Percentiles rank a stretch among this genome's conserved stretches.
phyloP scores from a whole-genome alignment of 1,140 invertebrate genomes.

The Oncopeltus fasciatus region DNA sequence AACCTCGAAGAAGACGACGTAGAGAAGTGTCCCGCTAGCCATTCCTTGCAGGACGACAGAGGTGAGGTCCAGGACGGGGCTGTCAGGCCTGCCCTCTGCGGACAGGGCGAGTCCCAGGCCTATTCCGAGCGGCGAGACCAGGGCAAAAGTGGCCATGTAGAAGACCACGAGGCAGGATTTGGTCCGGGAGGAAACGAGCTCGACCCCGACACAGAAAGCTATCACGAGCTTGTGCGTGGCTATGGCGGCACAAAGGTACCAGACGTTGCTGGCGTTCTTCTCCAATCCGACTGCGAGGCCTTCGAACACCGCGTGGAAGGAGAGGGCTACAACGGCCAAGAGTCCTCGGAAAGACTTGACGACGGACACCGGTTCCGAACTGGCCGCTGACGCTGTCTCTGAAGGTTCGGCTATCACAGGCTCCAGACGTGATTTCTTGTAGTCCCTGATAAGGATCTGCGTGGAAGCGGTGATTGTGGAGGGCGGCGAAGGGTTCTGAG shows the following conservation, averaged over 20 bases:
- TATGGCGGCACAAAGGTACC: slow-evolving; percentile 53
- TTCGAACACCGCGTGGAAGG: slow-evolving; percentile 69
- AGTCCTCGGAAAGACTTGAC: slow-evolving; percentile 41
- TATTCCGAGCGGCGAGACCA: slow-evolving; percentile 56
- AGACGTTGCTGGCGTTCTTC: slow-evolving; percentile 41
- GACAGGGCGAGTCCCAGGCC: slow-evolving; percentile 40
- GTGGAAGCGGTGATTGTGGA: slow-evolving; percentile 24
- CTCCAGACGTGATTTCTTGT: slow-evolving; percentile 18
- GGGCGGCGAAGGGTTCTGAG: slow-evolving; percentile 7
- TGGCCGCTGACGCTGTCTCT: slow-evolving; percentile 11
- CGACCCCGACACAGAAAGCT: slow-evolving; percentile 50
- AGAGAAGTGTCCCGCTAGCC: slow-evolving; percentile 72
- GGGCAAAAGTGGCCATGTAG: slow-evolving; percentile 42
- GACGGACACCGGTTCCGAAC: slow-evolving; percentile 12
- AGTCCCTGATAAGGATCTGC: slow-evolving; percentile 23
- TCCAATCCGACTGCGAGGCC: slow-evolving; percentile 67
- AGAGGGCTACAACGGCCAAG: slow-evolving; percentile 55
- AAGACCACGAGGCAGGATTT: slow-evolving; percentile 39
- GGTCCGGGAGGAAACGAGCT: slow-evolving; percentile 48
- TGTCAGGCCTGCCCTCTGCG: slow-evolving; percentile 30
- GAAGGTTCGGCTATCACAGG: slow-evolving; percentile 23
- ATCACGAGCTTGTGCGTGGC: slow-evolving; percentile 63
- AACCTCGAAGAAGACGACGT: slow-evolving; percentile 85
- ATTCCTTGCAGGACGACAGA: slow-evolving; percentile 56
- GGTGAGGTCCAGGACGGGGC: slow-evolving; percentile 24